Conservation (phyloP, 37 sponge, comb jelly and placozoan species). For the Spongilla lacustris region DNA sequence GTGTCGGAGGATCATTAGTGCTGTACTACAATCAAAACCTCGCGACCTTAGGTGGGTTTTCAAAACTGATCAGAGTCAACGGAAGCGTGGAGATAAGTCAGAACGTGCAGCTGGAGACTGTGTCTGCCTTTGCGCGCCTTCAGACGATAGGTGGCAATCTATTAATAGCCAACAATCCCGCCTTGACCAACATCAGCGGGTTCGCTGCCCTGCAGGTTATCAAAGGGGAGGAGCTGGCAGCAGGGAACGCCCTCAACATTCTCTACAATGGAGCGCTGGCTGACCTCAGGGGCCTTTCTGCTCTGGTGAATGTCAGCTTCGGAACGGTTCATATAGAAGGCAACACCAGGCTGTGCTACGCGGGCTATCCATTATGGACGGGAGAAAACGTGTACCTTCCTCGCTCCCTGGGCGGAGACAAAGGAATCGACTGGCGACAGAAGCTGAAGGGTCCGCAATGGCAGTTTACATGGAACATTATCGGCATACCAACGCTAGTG, state of each 20-base stretch:
- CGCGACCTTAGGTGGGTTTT: constrained; percentile 14
- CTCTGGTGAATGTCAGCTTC: constrained; percentile 20
- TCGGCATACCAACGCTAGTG: constrained; percentile 55
- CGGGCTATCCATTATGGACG: constrained; percentile 74
- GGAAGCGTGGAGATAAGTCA: constrained; percentile 40
- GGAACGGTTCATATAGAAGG: constrained; percentile 78
- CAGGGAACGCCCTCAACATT: constrained; percentile 44
- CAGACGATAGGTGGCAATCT: constrained; percentile 28
- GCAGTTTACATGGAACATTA: constrained; percentile 59
- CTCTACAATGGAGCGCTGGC: constrained; percentile 47
- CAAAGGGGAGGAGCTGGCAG: constrained; percentile 22
- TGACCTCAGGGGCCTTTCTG: constrained; percentile 20
- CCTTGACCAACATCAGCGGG: constrained; percentile 25
- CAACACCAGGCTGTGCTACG: constrained; percentile 76
- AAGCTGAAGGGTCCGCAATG: constrained; percentile 23
- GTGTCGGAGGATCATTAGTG: constrained; percentile 31
- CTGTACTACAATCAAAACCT: constrained; percentile 53
- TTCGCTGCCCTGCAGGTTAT: constrained; percentile 19
- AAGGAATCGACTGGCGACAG: constrained; percentile 78
- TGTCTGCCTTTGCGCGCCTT: constrained; percentile 16
- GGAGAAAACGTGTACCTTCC: constrained; percentile 11
- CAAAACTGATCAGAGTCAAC: background rate
- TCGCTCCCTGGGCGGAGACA: constrained; percentile 36
- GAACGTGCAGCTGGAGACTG: constrained; percentile 26
- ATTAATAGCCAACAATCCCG: constrained; percentile 43